Evolutionary conservation across 2,888 invertebrate genomes (phyloP).

Genomic region (Cyclophora punctaria): DNA sequence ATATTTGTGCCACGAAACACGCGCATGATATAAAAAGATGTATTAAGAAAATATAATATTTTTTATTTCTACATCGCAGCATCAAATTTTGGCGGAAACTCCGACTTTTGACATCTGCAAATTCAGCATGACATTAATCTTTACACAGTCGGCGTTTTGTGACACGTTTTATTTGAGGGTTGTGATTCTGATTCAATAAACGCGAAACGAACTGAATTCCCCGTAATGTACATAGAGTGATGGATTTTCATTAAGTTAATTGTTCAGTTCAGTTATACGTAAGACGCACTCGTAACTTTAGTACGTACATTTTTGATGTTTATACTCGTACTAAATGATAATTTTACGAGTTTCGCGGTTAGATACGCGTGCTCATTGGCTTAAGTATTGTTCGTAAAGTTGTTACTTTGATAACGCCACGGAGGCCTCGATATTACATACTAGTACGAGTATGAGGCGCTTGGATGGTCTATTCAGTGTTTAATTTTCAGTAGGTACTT

Average conservation of each 20-base stretch:
- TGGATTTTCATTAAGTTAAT: constrained; percentile 1
- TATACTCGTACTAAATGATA: background rate
- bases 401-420: no score
- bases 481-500: no score
- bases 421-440: no score
- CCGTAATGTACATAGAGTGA: background rate
- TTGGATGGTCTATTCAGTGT: no score
- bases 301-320: background rate
- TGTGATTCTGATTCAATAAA: constrained; percentile 24
- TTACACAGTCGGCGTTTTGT: constrained; percentile 30
- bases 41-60: constrained; percentile 2
- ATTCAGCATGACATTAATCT: constrained; percentile 43
- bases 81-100: constrained; percentile 26
- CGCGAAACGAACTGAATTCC: constrained; percentile 4
- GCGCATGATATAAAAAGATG: no score
- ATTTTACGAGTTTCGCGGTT: background rate
- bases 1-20: no score
- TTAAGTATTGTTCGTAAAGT: background rate
- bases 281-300: background rate
- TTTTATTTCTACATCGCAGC: constrained; percentile 15
- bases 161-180: constrained; percentile 27
- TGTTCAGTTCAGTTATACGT: background rate
- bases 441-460: no score
- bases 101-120: constrained; percentile 30
- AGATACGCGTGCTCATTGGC: background rate